These are phyloP conservation scores for Lucilia sericata DNA, from an alignment of 1,140 invertebrate species.

Conservation along the genomic window DNA sequence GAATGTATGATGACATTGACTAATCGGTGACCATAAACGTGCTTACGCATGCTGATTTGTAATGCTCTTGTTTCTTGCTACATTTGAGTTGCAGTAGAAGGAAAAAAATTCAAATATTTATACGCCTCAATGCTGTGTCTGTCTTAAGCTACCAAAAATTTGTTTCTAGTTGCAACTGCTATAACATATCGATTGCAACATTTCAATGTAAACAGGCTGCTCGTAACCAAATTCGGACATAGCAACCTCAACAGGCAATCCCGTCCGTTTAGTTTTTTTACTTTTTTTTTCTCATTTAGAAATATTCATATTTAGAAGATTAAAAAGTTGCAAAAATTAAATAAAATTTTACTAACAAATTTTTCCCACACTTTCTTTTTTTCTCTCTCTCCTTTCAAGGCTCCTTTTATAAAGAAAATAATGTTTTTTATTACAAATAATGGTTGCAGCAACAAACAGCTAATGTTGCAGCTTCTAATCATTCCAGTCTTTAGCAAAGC, in stretches of 20 bases:
- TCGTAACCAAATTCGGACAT: background rate
- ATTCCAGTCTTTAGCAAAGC: conserved; percentile 11
- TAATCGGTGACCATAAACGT: conserved; percentile 41
- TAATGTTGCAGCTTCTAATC: conserved; percentile 32
- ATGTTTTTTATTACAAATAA: background rate
- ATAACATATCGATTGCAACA: conserved; percentile 15
- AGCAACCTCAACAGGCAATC: too few species aligned
- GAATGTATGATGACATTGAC: conserved; percentile 44
- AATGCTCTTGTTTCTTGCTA: conserved; percentile 32
- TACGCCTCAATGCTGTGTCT: background rate
- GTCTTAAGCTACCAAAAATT: background rate
- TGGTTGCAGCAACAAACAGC: background rate
- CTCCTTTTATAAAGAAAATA: background rate
- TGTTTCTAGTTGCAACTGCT: background rate
- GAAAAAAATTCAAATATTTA: background rate
- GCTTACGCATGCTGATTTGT: conserved; percentile 43
- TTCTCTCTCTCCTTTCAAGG: background rate
- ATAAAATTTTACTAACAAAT: conserved; percentile 42
- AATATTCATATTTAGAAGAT: conserved; percentile 27
- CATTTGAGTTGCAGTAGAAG: background rate
- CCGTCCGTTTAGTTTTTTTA: too few species aligned
- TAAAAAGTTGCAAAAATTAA: conserved; percentile 22
- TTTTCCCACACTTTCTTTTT: conserved; percentile 42
- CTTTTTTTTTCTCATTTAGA: background rate
- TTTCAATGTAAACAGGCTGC: background rate